These are phyloP conservation scores for Poecilia velifera DNA, from an alignment of 2,797 vertebrate genomes.

Conservation along the genomic window DNA sequence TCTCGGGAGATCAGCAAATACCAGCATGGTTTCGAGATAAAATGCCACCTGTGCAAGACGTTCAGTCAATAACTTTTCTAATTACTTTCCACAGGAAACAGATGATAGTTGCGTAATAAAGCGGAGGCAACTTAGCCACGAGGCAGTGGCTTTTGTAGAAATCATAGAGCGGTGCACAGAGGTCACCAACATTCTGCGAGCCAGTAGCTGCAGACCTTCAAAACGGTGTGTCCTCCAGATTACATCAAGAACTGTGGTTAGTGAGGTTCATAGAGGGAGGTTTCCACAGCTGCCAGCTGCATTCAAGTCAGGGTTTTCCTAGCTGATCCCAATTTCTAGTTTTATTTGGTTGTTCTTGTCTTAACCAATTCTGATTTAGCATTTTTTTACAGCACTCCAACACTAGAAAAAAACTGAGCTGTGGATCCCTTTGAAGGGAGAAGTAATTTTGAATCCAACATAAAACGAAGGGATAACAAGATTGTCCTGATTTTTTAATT, in stretches of 20 bases:
- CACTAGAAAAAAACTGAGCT: neutral
- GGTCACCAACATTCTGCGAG: neutral
- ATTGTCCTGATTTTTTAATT: neutral
- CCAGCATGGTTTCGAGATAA: neutral
- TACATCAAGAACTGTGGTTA: neutral
- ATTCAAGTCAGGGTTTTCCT: neutral
- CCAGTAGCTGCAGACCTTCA: neutral
- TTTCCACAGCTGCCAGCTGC: neutral
- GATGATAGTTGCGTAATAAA: neutral
- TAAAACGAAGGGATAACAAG: neutral
- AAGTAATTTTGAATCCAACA: neutral
- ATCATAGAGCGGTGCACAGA: neutral
- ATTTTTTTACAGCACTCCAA: neutral
- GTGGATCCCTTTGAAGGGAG: neutral
- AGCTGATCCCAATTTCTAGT: neutral
- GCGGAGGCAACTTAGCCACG: neutral
- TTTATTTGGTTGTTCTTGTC: neutral
- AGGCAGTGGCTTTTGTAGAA: neutral
- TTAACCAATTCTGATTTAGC: neutral
- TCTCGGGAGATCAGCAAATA: neutral
- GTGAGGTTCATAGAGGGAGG: neutral
- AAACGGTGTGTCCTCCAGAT: neutral
- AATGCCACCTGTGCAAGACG: neutral
- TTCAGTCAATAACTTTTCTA: neutral
- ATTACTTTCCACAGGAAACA: neutral